phyloP scores from a whole-genome alignment of 1,140 invertebrate species.

The Mamestra configurata region DNA sequence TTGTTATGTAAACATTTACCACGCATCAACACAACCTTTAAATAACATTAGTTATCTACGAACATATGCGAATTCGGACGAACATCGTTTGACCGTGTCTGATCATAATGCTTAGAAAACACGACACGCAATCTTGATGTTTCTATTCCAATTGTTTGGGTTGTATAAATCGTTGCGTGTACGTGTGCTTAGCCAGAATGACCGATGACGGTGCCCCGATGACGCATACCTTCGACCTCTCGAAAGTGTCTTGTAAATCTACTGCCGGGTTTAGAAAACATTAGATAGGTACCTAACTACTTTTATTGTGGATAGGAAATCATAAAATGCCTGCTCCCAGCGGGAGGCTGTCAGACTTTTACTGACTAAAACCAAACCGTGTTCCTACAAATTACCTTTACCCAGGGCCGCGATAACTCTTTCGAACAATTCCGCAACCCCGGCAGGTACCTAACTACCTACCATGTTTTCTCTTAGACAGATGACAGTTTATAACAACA shows the following conservation, averaged over 20 bases:
- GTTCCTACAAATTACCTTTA: too few relatives aligned
- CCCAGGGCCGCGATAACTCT: too few relatives aligned
- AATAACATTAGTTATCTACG: slow-evolving; percentile 20
- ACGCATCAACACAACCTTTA: background rate
- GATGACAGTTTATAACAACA: background rate
- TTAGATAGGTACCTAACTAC: background rate
- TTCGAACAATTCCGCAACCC: too few relatives aligned
- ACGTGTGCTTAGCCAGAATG: slow-evolving; percentile 24
- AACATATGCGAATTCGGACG: slow-evolving; percentile 23
- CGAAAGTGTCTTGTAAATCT: slow-evolving; percentile 24
- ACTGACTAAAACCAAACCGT: too few relatives aligned
- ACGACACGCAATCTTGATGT: slow-evolving; percentile 45
- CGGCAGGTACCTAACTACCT: too few relatives aligned
- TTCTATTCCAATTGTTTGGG: slow-evolving; percentile 38
- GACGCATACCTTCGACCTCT: slow-evolving; percentile 5
- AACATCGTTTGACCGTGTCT: slow-evolving; percentile 24
- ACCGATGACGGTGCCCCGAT: slow-evolving; percentile 22
- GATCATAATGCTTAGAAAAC: slow-evolving; percentile 37
- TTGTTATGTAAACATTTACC: background rate
- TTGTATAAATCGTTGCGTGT: slow-evolving; percentile 19
- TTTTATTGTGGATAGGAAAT: too few relatives aligned
- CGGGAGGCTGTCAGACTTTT: too few relatives aligned
- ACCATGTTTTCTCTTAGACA: slow-evolving; percentile 32
- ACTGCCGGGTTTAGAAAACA: slow-evolving; percentile 34
- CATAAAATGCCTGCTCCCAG: too few relatives aligned